These are phyloP conservation scores for Ammodytes dubius DNA, from an alignment of 2,113 vertebrate species.

Conservation along the genomic window DNA sequence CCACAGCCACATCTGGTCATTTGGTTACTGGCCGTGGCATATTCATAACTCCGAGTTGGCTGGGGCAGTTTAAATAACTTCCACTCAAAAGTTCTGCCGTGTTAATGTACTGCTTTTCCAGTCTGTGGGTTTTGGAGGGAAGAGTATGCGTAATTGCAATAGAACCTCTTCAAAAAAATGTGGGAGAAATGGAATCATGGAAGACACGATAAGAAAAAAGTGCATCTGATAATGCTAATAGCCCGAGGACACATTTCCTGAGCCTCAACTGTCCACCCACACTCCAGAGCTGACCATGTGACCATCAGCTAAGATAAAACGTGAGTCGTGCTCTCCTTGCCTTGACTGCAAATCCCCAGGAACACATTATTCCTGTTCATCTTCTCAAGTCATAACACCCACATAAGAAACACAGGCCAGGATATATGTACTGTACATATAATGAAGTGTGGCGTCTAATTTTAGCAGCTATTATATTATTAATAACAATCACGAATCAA, in stretches of 20 bases:
- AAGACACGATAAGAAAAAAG: constrained; percentile 70
- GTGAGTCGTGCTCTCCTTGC: constrained; percentile 56
- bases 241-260: constrained; percentile 67
- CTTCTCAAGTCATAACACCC: constrained; percentile 38
- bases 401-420: background rate
- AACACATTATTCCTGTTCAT: constrained; percentile 50
- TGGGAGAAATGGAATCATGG: constrained; percentile 18
- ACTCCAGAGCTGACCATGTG: constrained; percentile 57
- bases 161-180: constrained; percentile 17
- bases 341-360: constrained; percentile 42
- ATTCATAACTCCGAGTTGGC: constrained; percentile 47
- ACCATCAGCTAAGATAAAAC: constrained; percentile 70
- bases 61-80: constrained; percentile 55
- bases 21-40: constrained; percentile 62
- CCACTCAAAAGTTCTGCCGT: constrained; percentile 42
- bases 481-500: background rate
- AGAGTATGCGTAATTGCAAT: constrained; percentile 12
- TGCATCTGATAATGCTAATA: constrained; percentile 56
- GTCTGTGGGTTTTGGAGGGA: constrained; percentile 38
- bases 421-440: background rate
- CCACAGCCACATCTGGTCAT: constrained; percentile 77
- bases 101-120: constrained; percentile 51
- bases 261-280: constrained; percentile 76
- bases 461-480: constrained; percentile 1
- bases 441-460: background rate